Conservation (phyloP, 2,113 vertebrate species). For the Elephas maximus region DNA sequence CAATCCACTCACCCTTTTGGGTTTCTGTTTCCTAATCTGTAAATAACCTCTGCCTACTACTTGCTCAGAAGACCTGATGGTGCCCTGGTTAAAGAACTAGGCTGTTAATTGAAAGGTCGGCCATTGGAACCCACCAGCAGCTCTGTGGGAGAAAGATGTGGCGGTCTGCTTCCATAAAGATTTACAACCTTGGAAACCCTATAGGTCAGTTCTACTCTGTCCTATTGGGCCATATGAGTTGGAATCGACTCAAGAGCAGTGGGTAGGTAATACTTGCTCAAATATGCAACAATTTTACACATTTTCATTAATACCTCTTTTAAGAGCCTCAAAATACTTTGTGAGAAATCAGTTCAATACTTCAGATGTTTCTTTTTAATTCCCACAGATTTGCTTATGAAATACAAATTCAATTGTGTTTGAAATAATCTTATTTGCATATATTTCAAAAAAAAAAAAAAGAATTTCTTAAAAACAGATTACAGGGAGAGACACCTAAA, state of each 20-base stretch:
- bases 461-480: neutral
- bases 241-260: too few relatives aligned
- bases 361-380: neutral
- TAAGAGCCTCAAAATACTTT: constrained; percentile 11
- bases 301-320: neutral
- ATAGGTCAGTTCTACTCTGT: too few relatives aligned
- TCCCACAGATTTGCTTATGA: neutral
- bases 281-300: neutral
- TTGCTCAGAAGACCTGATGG: neutral
- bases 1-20: neutral
- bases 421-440: constrained; percentile 40
- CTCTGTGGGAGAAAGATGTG: too few relatives aligned
- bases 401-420: constrained; percentile 20
- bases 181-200: too few relatives aligned
- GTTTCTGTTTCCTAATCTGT: neutral
- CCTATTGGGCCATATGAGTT: too few relatives aligned
- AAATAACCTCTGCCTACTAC: neutral
- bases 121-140: neutral
- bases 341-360: neutral
- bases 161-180: too few relatives aligned
- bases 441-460: neutral
- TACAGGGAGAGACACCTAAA: constrained; percentile 13
- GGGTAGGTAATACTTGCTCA: neutral
- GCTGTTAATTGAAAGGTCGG: too few relatives aligned
- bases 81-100: too few relatives aligned